A percentile compares a stretch with the other conserved stretches of the same genome.
Evolutionary conservation across 1,140 invertebrate genomes (phyloP).

Genomic region (Apis dorsata): DNA sequence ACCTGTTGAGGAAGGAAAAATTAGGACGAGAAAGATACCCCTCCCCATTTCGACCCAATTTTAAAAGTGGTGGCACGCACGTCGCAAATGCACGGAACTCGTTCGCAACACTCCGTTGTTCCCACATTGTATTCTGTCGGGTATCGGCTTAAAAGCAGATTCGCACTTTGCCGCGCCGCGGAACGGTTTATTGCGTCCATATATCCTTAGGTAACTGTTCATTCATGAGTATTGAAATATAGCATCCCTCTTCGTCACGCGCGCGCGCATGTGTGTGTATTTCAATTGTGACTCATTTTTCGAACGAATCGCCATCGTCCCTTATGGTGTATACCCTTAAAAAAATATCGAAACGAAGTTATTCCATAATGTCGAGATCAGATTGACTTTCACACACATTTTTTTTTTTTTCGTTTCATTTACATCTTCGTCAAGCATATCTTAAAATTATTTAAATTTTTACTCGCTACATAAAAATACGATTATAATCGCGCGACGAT

Average conservation of each 20-base stretch:
- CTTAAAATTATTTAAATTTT: too few species aligned
- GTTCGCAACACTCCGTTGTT: conserved; percentile 51
- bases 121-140: conserved; percentile 39
- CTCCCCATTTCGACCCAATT: neutral
- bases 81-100: conserved; percentile 34
- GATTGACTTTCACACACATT: too few species aligned
- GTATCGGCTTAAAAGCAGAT: conserved; percentile 61
- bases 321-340: too few species aligned
- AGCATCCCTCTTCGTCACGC: conserved; percentile 9
- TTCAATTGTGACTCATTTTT: conserved; percentile 39
- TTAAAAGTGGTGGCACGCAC: conserved; percentile 7
- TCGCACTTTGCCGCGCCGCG: conserved; percentile 35
- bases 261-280: neutral
- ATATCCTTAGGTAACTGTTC: conserved; percentile 50
- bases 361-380: too few species aligned
- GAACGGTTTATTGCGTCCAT: conserved; percentile 46
- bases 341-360: too few species aligned
- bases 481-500: too few species aligned
- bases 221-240: conserved; percentile 42
- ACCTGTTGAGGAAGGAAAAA: neutral
- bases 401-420: too few species aligned
- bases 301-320: conserved; percentile 28
- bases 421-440: too few species aligned
- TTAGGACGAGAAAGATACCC: too few species aligned
- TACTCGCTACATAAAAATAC: too few species aligned